Evolutionary conservation across 2,888 invertebrate genomes (phyloP).

Genomic region (Pheosia tremula): DNA sequence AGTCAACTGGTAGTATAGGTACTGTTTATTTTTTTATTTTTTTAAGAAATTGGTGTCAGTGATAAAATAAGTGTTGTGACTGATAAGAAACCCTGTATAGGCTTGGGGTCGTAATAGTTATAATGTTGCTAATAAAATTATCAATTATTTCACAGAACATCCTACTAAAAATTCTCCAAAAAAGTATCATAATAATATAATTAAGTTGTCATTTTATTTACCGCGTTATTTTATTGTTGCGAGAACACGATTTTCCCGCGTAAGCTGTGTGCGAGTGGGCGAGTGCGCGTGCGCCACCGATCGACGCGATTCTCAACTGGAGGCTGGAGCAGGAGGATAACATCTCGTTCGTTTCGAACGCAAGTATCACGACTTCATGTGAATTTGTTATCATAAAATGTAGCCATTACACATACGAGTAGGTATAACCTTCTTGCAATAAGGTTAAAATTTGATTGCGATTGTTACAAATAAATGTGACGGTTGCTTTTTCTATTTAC

Average conservation of each 20-base stretch:
- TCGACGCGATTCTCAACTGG: constrained; percentile 67
- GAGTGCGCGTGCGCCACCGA: constrained; percentile 70
- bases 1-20: too few relatives aligned
- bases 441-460: too few relatives aligned
- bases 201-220: constrained; percentile 36
- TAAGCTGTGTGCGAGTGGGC: constrained; percentile 35
- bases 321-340: constrained; percentile 40
- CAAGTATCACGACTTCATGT: too few relatives aligned
- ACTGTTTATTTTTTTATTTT: not conserved
- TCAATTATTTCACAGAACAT: not conserved
- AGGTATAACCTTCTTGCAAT: not conserved
- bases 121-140: not conserved
- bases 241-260: constrained; percentile 45
- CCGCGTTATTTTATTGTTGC: constrained; percentile 34
- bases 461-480: too few relatives aligned
- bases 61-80: not conserved
- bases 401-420: not conserved
- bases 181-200: not conserved
- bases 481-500: too few relatives aligned
- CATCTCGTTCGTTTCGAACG: constrained; percentile 12
- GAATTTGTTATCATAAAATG: too few relatives aligned
- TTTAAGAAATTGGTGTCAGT: not conserved
- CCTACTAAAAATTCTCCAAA: not conserved
- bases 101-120: too few relatives aligned
- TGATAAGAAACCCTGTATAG: not conserved